A percentile compares a stretch with the other conserved stretches of the same genome.
Evolutionary conservation across 2,113 vertebrate genomes (phyloP).

Genomic region (Mugil cephalus): DNA sequence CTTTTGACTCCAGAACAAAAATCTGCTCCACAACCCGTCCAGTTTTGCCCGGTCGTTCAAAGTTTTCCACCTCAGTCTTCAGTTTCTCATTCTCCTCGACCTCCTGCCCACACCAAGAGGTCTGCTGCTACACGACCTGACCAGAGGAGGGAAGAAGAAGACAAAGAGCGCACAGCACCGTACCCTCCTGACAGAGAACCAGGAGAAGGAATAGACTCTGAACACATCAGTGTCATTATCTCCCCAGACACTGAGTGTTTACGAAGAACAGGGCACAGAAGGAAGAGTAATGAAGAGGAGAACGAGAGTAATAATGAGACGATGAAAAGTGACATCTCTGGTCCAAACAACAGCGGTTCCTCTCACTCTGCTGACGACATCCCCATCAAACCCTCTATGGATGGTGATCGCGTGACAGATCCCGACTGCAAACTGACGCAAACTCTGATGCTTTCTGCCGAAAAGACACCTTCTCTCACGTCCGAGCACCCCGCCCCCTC

Average conservation of each 20-base stretch:
- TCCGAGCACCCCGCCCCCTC: background rate
- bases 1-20: conserved; percentile 70
- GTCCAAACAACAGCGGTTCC: background rate
- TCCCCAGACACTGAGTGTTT: conserved; percentile 57
- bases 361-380: background rate
- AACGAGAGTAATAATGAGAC: conserved; percentile 26
- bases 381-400: background rate
- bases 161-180: conserved; percentile 15
- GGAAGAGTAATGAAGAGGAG: conserved; percentile 15
- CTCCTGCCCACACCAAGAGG: conserved; percentile 57
- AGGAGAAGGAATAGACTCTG: conserved; percentile 84
- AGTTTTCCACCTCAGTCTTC: conserved; percentile 62
- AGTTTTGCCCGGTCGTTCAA: conserved; percentile 66
- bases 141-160: conserved; percentile 46
- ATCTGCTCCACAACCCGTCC: conserved; percentile 44
- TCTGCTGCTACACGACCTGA: conserved; percentile 17
- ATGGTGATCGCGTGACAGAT: background rate
- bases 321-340: conserved; percentile 6
- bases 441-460: background rate
- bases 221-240: conserved; percentile 69
- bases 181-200: conserved; percentile 83
- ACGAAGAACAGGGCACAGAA: conserved; percentile 15
- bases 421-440: background rate
- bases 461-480: background rate
- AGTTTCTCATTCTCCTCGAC: conserved; percentile 32